Evolutionary conservation across 1,140 invertebrate genomes (phyloP).

Genomic region (Lutraria rhynchaena): DNA sequence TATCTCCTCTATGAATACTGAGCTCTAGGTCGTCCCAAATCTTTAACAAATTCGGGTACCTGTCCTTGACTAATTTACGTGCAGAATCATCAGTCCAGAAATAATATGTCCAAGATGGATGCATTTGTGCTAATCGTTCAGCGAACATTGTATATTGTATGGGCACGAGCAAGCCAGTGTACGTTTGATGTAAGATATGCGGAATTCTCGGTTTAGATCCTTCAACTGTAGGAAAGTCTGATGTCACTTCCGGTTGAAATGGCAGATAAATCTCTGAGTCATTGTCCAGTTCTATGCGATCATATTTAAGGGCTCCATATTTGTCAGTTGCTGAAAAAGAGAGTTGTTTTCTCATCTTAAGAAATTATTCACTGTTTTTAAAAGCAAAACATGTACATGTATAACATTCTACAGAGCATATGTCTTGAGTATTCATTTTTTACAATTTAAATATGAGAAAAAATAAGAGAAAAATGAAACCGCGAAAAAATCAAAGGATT

Average conservation of each 20-base stretch:
- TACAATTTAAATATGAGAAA: too few relatives aligned
- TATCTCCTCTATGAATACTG: constrained; percentile 24
- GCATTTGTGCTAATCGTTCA: constrained; percentile 63
- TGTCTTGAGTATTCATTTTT: too few relatives aligned
- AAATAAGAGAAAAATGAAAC: too few relatives aligned
- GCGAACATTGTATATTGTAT: constrained; percentile 61
- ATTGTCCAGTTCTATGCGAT: too few relatives aligned
- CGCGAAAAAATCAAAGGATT: too few relatives aligned
- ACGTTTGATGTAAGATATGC: constrained; percentile 76
- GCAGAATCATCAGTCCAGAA: constrained; percentile 75
- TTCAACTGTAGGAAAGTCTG: constrained; percentile 57
- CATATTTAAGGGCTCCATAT: too few relatives aligned
- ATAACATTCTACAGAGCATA: too few relatives aligned
- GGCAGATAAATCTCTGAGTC: background rate
- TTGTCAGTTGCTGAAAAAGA: too few relatives aligned
- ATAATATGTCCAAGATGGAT: constrained; percentile 75
- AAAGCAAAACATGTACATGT: too few relatives aligned
- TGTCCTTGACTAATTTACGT: constrained; percentile 62
- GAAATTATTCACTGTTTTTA: too few relatives aligned
- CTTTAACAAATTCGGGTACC: constrained; percentile 65
- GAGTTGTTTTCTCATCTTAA: too few relatives aligned
- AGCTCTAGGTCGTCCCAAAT: constrained; percentile 65
- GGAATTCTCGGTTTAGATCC: constrained; percentile 61
- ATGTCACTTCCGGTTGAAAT: constrained; percentile 27
- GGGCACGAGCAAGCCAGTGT: constrained; percentile 66